phyloP scores from a whole-genome alignment of 2,113 vertebrate species.

The Sciurus niger region DNA sequence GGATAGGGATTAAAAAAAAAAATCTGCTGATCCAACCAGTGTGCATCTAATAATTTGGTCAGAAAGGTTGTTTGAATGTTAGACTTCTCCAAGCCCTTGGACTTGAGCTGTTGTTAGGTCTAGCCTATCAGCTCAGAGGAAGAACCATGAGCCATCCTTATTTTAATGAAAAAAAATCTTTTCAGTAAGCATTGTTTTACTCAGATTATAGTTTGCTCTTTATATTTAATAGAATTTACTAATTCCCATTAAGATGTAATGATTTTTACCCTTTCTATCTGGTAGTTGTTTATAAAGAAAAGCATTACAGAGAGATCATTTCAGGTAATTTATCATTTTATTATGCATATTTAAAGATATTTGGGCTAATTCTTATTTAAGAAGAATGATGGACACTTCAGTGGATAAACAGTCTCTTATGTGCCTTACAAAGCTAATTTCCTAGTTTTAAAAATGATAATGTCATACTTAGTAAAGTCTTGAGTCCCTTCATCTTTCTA shows the following conservation, averaged over 20 bases:
- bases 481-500: conserved; percentile 40
- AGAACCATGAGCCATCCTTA: conserved; percentile 1
- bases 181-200: neutral
- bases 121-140: neutral
- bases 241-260: conserved; percentile 29
- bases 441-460: conserved; percentile 40
- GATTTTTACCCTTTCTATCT: conserved; percentile 11
- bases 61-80: neutral
- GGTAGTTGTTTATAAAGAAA: conserved; percentile 55
- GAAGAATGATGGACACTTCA: conserved; percentile 53
- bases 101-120: neutral
- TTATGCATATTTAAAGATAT: conserved; percentile 45
- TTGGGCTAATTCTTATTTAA: conserved; percentile 55
- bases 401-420: neutral
- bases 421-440: conserved; percentile 35
- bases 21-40: neutral
- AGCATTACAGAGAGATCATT: conserved; percentile 49
- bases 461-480: neutral
- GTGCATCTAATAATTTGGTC: neutral
- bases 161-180: conserved; percentile 44
- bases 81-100: neutral
- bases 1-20: neutral
- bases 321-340: conserved; percentile 38
- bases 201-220: conserved; percentile 53
- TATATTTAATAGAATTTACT: conserved; percentile 48